phyloP scores from a whole-genome alignment of 1,140 invertebrate genomes.

The Rhopalosiphum maidis region DNA sequence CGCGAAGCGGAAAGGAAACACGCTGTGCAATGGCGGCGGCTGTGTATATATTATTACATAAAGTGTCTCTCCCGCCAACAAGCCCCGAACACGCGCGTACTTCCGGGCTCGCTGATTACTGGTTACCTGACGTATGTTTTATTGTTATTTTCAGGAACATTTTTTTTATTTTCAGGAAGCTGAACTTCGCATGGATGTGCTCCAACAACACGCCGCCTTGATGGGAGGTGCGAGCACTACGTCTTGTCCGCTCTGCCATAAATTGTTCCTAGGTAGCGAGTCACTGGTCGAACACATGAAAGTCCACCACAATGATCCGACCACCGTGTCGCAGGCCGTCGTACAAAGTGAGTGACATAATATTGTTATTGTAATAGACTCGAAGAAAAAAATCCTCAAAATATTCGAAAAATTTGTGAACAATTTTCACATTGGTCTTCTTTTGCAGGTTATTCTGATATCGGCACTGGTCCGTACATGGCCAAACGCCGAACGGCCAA shows the following conservation, averaged over 20 bases:
- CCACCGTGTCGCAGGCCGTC: slow-evolving; percentile 62
- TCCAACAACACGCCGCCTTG: slow-evolving; percentile 91
- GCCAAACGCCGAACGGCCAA: slow-evolving; percentile 91
- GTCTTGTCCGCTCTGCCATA: slow-evolving; percentile 90
- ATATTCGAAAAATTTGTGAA: neutral
- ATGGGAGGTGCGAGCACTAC: slow-evolving; percentile 71
- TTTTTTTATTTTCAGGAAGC: slow-evolving; percentile 70
- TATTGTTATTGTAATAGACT: neutral
- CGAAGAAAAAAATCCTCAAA: neutral
- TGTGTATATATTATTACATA: neutral
- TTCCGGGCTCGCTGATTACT: slow-evolving; percentile 37
- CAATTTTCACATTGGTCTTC: neutral
- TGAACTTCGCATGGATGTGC: slow-evolving; percentile 83
- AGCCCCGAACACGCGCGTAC: slow-evolving; percentile 28
- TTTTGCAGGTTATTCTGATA: neutral
- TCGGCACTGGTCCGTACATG: slow-evolving; percentile 68
- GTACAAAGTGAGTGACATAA: slow-evolving; percentile 33
- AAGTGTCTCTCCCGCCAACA: slow-evolving; percentile 24
- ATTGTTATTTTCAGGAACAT: slow-evolving; percentile 56
- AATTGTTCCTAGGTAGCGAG: slow-evolving; percentile 89
- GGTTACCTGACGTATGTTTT: slow-evolving; percentile 45
- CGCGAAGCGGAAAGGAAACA: slow-evolving; percentile 33
- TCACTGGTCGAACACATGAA: slow-evolving; percentile 95
- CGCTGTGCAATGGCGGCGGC: slow-evolving; percentile 26
- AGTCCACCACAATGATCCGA: slow-evolving; percentile 90